These are phyloP conservation scores for Seriola aureovittata DNA, from an alignment of 2,113 vertebrate species.

Conservation along the genomic window DNA sequence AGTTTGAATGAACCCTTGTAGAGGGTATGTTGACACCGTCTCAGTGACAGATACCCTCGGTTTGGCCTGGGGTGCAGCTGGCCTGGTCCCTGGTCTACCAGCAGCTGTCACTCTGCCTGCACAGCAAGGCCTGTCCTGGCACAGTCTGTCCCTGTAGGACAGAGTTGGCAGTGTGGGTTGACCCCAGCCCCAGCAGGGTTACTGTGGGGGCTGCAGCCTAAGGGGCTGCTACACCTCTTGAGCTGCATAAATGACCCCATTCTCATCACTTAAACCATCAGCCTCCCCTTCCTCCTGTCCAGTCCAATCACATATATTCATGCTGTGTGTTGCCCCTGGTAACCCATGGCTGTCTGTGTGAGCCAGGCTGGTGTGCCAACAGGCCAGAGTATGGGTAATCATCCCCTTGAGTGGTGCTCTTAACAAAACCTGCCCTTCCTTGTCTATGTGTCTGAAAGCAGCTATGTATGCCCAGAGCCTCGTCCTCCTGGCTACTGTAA, in stretches of 20 bases:
- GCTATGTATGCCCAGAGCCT: constrained; percentile 44
- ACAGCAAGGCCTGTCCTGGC: constrained; percentile 35
- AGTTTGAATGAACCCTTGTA: constrained; percentile 54
- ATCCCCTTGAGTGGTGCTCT: constrained; percentile 68
- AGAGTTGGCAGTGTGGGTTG: constrained; percentile 56
- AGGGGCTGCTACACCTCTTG: constrained; percentile 62
- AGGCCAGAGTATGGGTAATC: constrained; percentile 66
- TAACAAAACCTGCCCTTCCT: constrained; percentile 66
- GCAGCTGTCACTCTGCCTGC: constrained; percentile 76
- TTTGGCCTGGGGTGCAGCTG: constrained; percentile 60
- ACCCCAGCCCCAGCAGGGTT: constrained; percentile 58
- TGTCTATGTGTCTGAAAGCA: constrained; percentile 62
- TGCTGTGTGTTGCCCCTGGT: constrained; percentile 69
- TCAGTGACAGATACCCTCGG: constrained; percentile 62
- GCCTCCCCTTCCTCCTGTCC: constrained; percentile 66
- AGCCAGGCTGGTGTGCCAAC: constrained; percentile 57
- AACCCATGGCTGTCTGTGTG: constrained; percentile 51
- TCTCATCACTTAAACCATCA: constrained; percentile 70
- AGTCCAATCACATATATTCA: constrained; percentile 69
- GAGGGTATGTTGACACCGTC: constrained; percentile 60
- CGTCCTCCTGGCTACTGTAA: constrained; percentile 69
- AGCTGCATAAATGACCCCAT: constrained; percentile 64
- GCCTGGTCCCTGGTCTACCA: constrained; percentile 64
- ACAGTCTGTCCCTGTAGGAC: constrained; percentile 64
- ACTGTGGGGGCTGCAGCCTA: constrained; percentile 33